Evolutionary conservation across 2,888 invertebrate species (phyloP), one percentile per base, ranked within the genome.

Genomic region (Lysandra bellargus): DNA sequence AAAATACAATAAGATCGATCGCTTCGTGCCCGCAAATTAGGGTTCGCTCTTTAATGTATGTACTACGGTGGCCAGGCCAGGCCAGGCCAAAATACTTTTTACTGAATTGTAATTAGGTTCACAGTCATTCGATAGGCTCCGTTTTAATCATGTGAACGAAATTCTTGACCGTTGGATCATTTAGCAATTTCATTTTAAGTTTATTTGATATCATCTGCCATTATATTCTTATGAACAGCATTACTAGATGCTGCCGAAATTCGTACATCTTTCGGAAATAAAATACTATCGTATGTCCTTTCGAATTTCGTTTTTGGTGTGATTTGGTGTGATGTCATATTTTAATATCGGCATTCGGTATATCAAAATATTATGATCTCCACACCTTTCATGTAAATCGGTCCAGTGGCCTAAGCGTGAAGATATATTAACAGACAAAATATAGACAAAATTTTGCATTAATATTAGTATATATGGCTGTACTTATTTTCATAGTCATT

Each of bases 1-100:
- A 91, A 85, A 94, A 91, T 91, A 92, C 91, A 93, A 93, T 92
- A 90, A 93, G 93, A 93, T 94, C 94, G 93, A 94, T 94, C 92
- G 93, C 89, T 90, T 87, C 92, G 91, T 92, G 92, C 92, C 94
- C 90, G 94, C 93, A 93, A 94, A 94, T 94, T 94, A 93, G 93
- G 92, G 89, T 92, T 93, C 90, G 92, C 87, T 90, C 92, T 93
- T 93, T 92, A 92, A 75, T 33, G 53, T 76, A 76, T 76, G 53
- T 91, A 89, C 82, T 82, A 83, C 85, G 88, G 17, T 40, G 49
- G 49, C 72, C 57, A 4, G 57, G 57, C 17, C 4, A 9, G 57
- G 7, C n/a, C 64, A 79, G 79, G 37, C 81, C 3, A 84, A 85
- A 86, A 79, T 83, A 73, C 84, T 75, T 82, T 84, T 82, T 87